These are phyloP conservation scores for Mimumesa dahlbomi DNA, from an alignment of 2,888 invertebrate species.

Conservation along the genomic window DNA sequence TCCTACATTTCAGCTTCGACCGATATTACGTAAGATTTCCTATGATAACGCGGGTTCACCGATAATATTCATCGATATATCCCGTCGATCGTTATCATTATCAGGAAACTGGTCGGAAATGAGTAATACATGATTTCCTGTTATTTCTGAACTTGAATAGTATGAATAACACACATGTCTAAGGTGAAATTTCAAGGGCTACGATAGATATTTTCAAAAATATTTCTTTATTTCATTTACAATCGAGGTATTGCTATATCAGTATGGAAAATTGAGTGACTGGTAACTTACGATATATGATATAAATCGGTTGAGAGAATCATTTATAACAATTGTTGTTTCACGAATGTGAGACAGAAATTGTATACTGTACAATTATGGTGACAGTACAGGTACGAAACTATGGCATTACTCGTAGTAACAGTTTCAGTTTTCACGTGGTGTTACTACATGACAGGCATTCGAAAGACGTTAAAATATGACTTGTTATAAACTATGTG, in stretches of 20 bases:
- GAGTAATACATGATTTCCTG: too few species aligned
- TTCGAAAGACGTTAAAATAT: background rate
- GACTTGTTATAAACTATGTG: background rate
- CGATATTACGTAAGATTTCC: conserved; percentile 26
- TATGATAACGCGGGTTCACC: background rate
- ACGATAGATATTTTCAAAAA: too few species aligned
- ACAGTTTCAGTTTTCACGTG: too few species aligned
- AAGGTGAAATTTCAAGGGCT: background rate
- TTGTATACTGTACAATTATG: conserved; percentile 8
- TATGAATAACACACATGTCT: background rate
- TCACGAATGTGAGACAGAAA: conserved; percentile 4
- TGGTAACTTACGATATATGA: conserved; percentile 21
- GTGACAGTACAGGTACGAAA: conserved; percentile 7
- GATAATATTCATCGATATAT: too few species aligned
- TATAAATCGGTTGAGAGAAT: conserved; percentile 2
- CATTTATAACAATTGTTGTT: background rate
- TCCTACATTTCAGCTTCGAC: conserved; percentile 9
- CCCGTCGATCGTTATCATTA: too few species aligned
- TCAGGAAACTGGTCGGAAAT: too few species aligned
- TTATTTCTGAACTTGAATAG: too few species aligned
- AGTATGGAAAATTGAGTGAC: too few species aligned
- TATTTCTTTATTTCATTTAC: conserved; percentile 8
- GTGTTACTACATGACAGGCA: background rate
- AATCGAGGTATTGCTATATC: too few species aligned
- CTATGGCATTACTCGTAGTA: conserved; percentile 25